phyloP scores from a whole-genome alignment of 2,113 vertebrate genomes.

The Gracilinanus agilis region DNA sequence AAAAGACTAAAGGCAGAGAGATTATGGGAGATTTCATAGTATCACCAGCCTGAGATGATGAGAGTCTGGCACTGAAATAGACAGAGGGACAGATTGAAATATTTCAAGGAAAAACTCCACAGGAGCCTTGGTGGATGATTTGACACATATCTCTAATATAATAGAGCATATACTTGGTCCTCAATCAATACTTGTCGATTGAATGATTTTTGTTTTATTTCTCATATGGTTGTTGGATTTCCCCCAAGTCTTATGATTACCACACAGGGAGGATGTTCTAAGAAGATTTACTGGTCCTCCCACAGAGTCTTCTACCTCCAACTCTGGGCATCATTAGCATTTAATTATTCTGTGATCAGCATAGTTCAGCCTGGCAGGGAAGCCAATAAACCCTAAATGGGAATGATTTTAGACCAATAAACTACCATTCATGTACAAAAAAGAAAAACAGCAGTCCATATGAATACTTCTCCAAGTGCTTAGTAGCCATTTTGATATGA shows the following conservation, averaged over 20 bases:
- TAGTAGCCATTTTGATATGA: constrained; percentile 11
- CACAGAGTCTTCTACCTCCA: constrained; percentile 15
- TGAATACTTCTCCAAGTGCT: constrained; percentile 11
- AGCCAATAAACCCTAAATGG: constrained; percentile 37
- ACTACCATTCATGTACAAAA: constrained; percentile 30
- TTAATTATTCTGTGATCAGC: constrained; percentile 15
- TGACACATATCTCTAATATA: neutral
- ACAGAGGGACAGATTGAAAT: neutral
- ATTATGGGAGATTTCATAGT: neutral
- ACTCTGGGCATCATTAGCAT: neutral
- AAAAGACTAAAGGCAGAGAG: neutral
- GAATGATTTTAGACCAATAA: constrained; percentile 60
- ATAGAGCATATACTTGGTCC: neutral
- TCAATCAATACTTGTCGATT: neutral
- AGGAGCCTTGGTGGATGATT: neutral
- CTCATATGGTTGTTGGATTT: neutral
- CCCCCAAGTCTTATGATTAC: neutral
- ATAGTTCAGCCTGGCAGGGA: constrained; percentile 19
- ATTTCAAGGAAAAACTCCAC: neutral
- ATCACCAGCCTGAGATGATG: neutral
- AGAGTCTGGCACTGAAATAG: neutral
- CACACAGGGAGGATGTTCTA: neutral
- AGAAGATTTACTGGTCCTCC: neutral
- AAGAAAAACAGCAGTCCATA: constrained; percentile 33
- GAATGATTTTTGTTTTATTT: neutral